Evolutionary conservation across 1,140 invertebrate species (phyloP).

Genomic region (Brachionus plicatilis): DNA sequence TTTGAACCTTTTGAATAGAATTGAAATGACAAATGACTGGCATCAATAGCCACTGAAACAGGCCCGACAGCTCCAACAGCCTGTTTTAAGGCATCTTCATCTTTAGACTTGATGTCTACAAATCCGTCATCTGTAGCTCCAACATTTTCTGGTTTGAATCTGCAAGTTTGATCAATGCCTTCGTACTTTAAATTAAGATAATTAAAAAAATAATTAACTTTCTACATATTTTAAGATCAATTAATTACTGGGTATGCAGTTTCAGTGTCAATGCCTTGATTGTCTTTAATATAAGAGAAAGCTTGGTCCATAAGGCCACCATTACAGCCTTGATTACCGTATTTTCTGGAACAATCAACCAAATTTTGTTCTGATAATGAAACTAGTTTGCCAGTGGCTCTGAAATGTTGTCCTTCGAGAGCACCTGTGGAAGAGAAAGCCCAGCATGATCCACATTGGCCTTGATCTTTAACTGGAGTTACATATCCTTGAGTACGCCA

Average conservation of each 20-base stretch:
- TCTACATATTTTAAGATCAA: too few relatives aligned
- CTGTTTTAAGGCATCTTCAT: conserved; percentile 45
- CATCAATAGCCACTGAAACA: conserved; percentile 73
- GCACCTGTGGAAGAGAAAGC: conserved; percentile 44
- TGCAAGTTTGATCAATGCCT: conserved; percentile 18
- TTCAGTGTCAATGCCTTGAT: conserved; percentile 38
- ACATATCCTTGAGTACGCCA: conserved; percentile 38
- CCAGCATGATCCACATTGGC: conserved; percentile 41
- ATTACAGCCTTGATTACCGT: conserved; percentile 49
- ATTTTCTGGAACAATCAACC: conserved; percentile 47
- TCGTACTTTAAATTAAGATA: neutral
- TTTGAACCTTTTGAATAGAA: conserved; percentile 1
- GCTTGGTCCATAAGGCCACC: conserved; percentile 53
- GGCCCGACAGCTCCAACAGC: conserved; percentile 78
- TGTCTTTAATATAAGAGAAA: conserved; percentile 48
- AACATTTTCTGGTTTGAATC: conserved; percentile 29
- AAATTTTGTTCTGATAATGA: conserved; percentile 49
- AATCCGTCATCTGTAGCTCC: conserved; percentile 32
- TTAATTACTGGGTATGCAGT: conserved; percentile 22
- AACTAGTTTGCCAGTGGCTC: conserved; percentile 44
- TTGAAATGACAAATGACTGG: conserved; percentile 23
- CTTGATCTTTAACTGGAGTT: conserved; percentile 41
- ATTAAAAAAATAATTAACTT: neutral
- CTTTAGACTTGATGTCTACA: conserved; percentile 39
- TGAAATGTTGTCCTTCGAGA: conserved; percentile 47